Conservation (phyloP, 2,113 vertebrate genomes). For the Ceratotherium simum region DNA sequence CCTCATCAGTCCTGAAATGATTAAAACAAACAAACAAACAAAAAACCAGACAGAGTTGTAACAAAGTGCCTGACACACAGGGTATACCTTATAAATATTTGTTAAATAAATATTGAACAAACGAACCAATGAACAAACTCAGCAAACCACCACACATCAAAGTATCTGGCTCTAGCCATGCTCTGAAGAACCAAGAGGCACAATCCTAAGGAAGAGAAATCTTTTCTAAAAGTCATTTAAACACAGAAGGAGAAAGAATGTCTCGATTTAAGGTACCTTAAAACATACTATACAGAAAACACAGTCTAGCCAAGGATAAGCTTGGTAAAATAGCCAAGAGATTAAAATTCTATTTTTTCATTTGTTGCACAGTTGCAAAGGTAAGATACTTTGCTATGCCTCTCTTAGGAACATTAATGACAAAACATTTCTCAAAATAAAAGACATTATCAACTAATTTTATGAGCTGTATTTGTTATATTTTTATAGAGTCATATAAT, state of each 20-base stretch:
- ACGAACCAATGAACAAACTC: conserved; percentile 28
- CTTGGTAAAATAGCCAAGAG: neutral
- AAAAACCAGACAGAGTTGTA: conserved; percentile 40
- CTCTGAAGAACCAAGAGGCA: conserved; percentile 24
- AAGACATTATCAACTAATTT: conserved; percentile 26
- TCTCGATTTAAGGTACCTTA: conserved; percentile 40
- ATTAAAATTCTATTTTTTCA: conserved; percentile 18
- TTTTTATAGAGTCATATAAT: conserved; percentile 32
- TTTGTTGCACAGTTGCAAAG: conserved; percentile 8
- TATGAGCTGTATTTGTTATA: neutral
- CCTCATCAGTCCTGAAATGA: conserved; percentile 73
- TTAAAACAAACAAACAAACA: conserved; percentile 36
- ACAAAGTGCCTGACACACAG: conserved; percentile 30
- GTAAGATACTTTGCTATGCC: conserved; percentile 31
- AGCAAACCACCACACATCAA: neutral
- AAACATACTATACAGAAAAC: neutral
- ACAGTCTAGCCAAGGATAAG: neutral
- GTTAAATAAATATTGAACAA: neutral
- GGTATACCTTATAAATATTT: conserved; percentile 28
- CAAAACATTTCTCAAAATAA: conserved; percentile 53
- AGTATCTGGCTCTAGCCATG: neutral
- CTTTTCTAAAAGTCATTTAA: conserved; percentile 30
- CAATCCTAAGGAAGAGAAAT: neutral
- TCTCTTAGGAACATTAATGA: conserved; percentile 4
- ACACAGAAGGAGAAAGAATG: conserved; percentile 16